Evolutionary conservation across 2,113 vertebrate genomes (phyloP).

Genomic region (Microcebus griseorufus): DNA sequence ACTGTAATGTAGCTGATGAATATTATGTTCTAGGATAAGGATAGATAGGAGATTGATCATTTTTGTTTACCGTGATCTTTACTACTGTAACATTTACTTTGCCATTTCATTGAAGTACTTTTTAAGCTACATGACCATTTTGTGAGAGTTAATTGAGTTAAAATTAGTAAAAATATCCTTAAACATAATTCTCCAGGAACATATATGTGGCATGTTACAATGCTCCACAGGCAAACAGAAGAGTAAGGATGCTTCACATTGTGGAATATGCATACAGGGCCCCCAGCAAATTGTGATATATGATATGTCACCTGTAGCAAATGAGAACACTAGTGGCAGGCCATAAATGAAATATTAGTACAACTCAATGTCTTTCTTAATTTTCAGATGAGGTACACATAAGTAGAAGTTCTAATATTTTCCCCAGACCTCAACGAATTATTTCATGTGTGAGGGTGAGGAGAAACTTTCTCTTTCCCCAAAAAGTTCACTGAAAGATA

Average conservation of each 20-base stretch:
- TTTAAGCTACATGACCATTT: background rate
- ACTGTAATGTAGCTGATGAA: background rate
- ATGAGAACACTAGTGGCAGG: background rate
- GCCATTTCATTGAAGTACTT: background rate
- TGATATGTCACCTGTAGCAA: background rate
- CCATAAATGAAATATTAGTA: background rate
- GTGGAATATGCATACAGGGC: rapidly evolving
- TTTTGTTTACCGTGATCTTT: background rate
- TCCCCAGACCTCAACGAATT: background rate
- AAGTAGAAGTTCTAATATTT: background rate
- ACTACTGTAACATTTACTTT: background rate
- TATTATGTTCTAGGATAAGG: background rate
- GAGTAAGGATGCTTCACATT: background rate
- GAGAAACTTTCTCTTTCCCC: too few species aligned
- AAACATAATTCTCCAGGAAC: background rate
- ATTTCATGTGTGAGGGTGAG: background rate
- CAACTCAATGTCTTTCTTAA: background rate
- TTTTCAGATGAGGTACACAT: background rate
- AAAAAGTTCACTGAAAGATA: too few species aligned
- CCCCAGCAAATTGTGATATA: background rate
- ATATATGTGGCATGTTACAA: too few species aligned
- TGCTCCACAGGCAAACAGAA: background rate
- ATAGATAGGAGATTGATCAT: background rate
- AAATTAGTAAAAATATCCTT: background rate
- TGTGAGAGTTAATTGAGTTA: background rate